A percentile compares a stretch with the other conserved stretches of the same genome.
Evolutionary conservation across 2,797 vertebrate genomes (phyloP).

Genomic region (Muscicapa comitata): DNA sequence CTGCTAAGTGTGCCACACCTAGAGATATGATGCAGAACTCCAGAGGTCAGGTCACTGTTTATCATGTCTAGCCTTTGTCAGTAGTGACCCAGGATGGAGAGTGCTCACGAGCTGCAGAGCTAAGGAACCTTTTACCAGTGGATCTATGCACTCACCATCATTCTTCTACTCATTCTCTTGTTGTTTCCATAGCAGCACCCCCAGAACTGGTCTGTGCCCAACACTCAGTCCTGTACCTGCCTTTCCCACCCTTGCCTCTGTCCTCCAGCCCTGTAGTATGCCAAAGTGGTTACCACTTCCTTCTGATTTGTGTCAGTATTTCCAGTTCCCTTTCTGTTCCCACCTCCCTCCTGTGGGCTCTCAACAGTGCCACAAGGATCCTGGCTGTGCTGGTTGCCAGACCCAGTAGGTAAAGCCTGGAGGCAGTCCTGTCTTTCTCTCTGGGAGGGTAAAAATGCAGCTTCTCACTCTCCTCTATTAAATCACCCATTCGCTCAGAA

Average conservation of each 20-base stretch:
- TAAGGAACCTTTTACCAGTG: background rate
- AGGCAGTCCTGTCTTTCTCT: background rate
- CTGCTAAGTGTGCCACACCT: background rate
- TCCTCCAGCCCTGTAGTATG: background rate
- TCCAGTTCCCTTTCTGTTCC: background rate
- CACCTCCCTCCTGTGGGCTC: background rate
- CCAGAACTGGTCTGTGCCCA: background rate
- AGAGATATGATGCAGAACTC: background rate
- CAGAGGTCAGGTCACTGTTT: background rate
- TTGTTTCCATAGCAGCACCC: background rate
- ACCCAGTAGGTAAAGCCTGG: background rate
- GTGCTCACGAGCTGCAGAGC: background rate
- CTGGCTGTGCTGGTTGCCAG: background rate
- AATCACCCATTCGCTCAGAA: background rate
- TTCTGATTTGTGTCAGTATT: background rate
- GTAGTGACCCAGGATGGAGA: background rate
- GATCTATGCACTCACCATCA: background rate
- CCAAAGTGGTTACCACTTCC: background rate
- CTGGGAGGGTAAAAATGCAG: background rate
- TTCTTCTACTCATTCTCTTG: background rate
- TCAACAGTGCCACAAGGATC: fast-evolving
- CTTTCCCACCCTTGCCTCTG: background rate
- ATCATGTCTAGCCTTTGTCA: background rate
- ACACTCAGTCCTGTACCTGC: fast-evolving
- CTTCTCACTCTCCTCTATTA: background rate